A percentile compares a stretch with the other conserved stretches of the same genome.
phyloP scores from a whole-genome alignment of 2,113 vertebrate genomes.

The Puffinus mauretanicus region DNA sequence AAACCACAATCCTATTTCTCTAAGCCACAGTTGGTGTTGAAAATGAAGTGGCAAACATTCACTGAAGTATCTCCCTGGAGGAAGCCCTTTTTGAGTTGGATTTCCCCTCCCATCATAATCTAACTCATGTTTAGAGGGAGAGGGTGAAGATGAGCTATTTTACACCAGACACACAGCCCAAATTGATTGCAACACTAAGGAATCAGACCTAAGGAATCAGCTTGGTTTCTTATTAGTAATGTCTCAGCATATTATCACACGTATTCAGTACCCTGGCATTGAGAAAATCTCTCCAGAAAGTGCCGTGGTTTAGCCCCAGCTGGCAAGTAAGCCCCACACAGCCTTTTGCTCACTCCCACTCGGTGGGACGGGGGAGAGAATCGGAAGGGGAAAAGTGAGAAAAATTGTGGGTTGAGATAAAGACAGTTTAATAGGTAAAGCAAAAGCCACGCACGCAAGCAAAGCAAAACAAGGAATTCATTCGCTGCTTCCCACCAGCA shows the following conservation, averaged over 20 bases:
- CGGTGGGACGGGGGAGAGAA: too few relatives aligned
- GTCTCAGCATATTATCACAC: not conserved
- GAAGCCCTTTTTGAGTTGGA: not conserved
- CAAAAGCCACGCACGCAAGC: too few relatives aligned
- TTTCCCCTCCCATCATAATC: not conserved
- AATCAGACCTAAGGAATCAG: not conserved
- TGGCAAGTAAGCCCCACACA: too few relatives aligned
- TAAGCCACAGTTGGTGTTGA: not conserved
- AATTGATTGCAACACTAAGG: not conserved
- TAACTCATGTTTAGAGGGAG: not conserved
- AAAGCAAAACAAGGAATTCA: too few relatives aligned
- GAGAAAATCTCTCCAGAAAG: not conserved
- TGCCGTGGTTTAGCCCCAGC: too few relatives aligned
- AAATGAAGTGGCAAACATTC: not conserved
- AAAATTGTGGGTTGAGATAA: too few relatives aligned
- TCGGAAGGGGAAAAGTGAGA: too few relatives aligned
- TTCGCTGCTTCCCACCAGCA: too few relatives aligned
- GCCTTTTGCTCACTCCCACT: too few relatives aligned
- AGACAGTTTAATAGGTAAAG: too few relatives aligned
- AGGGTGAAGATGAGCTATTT: not conserved
- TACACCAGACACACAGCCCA: not conserved
- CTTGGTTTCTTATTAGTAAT: not conserved
- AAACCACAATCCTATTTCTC: not conserved
- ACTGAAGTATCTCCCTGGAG: not conserved
- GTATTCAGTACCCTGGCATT: not conserved